Evolutionary conservation across 2,888 invertebrate species (phyloP).

Genomic region (Pachliopta kotzebuea): DNA sequence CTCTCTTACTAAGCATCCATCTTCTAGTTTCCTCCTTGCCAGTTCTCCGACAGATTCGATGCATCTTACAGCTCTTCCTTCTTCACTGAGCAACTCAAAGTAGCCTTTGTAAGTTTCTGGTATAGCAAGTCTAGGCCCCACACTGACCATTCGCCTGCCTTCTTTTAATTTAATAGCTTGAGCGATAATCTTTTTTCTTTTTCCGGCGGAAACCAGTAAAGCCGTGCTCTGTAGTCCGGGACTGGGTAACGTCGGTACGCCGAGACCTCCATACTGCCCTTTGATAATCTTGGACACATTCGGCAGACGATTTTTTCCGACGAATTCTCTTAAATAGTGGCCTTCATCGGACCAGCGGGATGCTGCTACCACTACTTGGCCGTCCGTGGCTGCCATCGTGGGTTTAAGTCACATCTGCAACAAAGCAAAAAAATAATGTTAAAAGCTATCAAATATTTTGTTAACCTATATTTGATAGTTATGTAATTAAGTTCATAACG

Average conservation of each 20-base stretch:
- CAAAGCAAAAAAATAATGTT: conserved; percentile 5
- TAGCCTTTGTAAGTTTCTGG: conserved; percentile 95
- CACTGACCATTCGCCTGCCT: conserved; percentile 89
- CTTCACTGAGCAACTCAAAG: conserved; percentile 96
- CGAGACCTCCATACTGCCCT: conserved; percentile 95
- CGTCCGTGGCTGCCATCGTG: conserved; percentile 93
- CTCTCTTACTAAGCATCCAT: conserved; percentile 89
- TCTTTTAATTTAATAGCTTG: conserved; percentile 95
- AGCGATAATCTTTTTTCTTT: conserved; percentile 91
- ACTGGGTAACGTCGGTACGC: conserved; percentile 92
- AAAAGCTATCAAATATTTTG: background rate
- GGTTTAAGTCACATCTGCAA: conserved; percentile 79
- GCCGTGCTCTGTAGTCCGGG: conserved; percentile 93
- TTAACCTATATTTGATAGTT: too few relatives aligned
- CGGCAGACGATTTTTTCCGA: conserved; percentile 87
- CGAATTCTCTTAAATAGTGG: conserved; percentile 86
- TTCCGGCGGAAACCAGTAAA: conserved; percentile 90
- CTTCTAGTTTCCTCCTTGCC: conserved; percentile 86
- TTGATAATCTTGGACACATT: conserved; percentile 95
- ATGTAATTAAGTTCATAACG: too few relatives aligned
- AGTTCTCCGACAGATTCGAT: conserved; percentile 94
- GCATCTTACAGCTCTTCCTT: conserved; percentile 93
- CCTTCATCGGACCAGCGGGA: conserved; percentile 88
- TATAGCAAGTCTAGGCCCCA: conserved; percentile 91
- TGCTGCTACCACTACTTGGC: conserved; percentile 93